Conservation (phyloP, 2,797 vertebrate species). For the Peromyscus melanophrys region DNA sequence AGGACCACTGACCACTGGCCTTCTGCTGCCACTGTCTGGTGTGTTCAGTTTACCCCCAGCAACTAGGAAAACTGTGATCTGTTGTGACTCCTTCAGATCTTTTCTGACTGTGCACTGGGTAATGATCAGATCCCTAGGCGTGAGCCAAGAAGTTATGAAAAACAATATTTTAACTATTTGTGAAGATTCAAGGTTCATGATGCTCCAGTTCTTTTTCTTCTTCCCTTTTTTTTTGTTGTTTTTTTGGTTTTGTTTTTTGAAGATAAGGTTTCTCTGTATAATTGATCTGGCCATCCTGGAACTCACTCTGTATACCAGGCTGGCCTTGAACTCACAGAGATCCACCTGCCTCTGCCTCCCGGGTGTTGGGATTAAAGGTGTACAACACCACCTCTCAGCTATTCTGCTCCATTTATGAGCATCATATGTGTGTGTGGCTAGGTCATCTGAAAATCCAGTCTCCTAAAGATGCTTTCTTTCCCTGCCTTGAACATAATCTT, state of each 20-base stretch:
- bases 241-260: background rate
- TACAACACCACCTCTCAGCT: background rate
- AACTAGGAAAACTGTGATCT: background rate
- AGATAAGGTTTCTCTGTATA: background rate
- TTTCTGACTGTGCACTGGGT: background rate
- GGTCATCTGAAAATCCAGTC: background rate
- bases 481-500: background rate
- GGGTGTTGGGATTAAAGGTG: background rate
- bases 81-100: background rate
- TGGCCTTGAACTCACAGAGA: background rate
- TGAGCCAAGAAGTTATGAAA: background rate
- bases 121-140: background rate
- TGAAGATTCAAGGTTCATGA: background rate
- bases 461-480: background rate
- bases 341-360: background rate
- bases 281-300: background rate
- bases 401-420: background rate
- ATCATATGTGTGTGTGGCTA: background rate
- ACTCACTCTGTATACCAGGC: background rate
- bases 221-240: background rate
- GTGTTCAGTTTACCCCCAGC: background rate
- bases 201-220: background rate
- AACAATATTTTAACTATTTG: no score
- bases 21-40: no score
- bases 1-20: background rate